Base-by-base conservation (phyloP, 2,888 invertebrate genomes). In the Lagria hirta region DNA sequence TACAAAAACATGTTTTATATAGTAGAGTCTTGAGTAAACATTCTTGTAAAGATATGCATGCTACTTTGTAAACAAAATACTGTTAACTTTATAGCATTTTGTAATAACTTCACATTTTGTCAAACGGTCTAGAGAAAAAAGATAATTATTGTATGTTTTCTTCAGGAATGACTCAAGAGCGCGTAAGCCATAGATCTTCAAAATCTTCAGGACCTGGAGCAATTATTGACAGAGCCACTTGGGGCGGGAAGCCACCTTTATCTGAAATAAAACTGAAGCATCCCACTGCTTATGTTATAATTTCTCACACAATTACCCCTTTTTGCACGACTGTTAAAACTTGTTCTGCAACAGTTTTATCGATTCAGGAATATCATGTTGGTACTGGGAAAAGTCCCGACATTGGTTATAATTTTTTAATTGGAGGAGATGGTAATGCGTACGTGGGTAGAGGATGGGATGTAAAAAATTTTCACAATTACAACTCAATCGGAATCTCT, bases 381-480 rank as follows among this genome's bases (percentile, higher is more conserved):
- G 64, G 64, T 1, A 64, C 65, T 41, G 66, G 69, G 48, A 64
- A 62, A 14, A 61, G 71, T 33, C 71, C 73, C 6, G 75, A 76
- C 58, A 73, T 77, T 37, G 68, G 65, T 3, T 67, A 67, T 48
- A 69, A 64, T 48, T 75, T 73, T 45, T 48, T 78, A 54, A 70
- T 80, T 36, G 78, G 77, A 3, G 72, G 74, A 21, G 79, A 79
- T 62, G 79, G 76, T 2, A 71, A 72, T 43, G 64, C 76, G 16
- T 77, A 76, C 55, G 72, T 73, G 27, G 77, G 75, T 22, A 69
- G 76, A 41, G 76, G 75, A 21, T 77, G 77, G 76, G 69, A 72
- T 44, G 69, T 66, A 23, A 71, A 72, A 34, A 80, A 79, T 41
- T 73, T 76, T 16, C 78, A 78, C 60, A 70, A 73, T 11, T 59